Base-by-base conservation (phyloP, 1,140 invertebrate genomes). In the Aleiodes sp. region DNA sequence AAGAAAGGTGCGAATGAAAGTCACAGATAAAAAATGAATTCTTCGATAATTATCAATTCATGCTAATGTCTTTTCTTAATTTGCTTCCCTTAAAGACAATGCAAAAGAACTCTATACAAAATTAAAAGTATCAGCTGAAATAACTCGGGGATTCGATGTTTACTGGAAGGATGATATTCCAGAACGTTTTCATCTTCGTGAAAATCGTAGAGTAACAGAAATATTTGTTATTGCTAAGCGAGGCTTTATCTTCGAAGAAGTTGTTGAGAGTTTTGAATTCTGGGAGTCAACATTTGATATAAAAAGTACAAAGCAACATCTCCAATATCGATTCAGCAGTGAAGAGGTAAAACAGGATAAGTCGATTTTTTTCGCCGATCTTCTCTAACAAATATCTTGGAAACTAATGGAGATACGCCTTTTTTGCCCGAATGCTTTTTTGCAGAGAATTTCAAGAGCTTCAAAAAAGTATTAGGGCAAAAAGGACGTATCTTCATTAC, bases 191-290 rank as follows among this genome's bases (percentile, higher is more conserved):
- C 88, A 91, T 75, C 91, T 90, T 65, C 86, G 82, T 65, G 87
- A 90, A 28, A 90, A 89, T 76, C 73, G 77, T 19, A 75, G 91
- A 62, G 80, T 91, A 12, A 87, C 88, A 21, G 86, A 88, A 3
- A 88, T 91, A 70, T 75, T 90, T 61, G 71, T 89, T 0, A 78
- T 89, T 31, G 88, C 90, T 1, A 87, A 91, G 75, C 70, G 85
- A 21, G 87, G 88, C 46, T 90, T 89, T 76, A 87, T 83, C 14
- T 89, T 91, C 74, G 81, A 90, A 35, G 86, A 88, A 73, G 71
- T 89, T 8, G 81, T 84, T n/a, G 73, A 84, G 7, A 71, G 28
- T 56, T 84, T 87, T 57, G 72, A 81, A 14, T 73, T 68, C 52
- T 87, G 87, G 66, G 80, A 85, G 35, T 78, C 82, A 66, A 78